Percentiles rank a stretch among this genome's conserved stretches.
These are phyloP conservation scores for Aurelia aurita DNA, from an alignment of 30 jellyfish, hydroid and myxozoan genomes.

Conservation along the genomic window DNA sequence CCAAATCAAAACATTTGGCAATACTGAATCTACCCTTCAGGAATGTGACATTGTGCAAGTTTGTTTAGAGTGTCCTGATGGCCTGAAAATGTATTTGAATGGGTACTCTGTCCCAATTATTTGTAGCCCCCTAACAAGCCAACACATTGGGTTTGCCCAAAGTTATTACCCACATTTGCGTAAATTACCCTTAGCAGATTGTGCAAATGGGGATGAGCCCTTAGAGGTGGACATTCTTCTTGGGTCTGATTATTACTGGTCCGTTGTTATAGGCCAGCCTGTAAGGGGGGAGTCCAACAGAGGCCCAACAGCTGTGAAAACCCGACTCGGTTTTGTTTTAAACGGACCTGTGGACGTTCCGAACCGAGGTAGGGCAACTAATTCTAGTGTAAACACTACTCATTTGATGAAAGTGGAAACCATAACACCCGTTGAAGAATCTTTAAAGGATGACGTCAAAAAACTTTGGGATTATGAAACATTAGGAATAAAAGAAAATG, in stretches of 20 bases:
- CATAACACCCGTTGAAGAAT: background rate
- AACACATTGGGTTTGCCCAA: background rate
- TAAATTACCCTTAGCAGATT: conserved; percentile 3
- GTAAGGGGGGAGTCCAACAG: conserved; percentile 30
- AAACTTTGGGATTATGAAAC: conserved; percentile 33
- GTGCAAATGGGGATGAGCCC: background rate
- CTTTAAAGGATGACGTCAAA: background rate
- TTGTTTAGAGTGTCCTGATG: background rate
- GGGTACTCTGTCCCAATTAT: background rate
- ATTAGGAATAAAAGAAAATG: conserved; percentile 2
- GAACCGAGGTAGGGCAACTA: background rate
- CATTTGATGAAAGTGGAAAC: background rate
- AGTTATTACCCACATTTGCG: background rate
- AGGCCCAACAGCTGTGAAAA: background rate
- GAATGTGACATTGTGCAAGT: background rate
- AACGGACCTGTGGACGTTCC: conserved; percentile 33
- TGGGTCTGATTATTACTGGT: conserved; percentile 16
- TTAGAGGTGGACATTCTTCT: background rate
- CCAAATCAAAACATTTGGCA: background rate
- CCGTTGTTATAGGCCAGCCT: background rate
- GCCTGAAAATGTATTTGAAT: background rate
- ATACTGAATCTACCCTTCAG: background rate
- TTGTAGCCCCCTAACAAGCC: background rate
- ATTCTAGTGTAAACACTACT: background rate
- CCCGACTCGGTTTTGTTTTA: conserved; percentile 5